Evolutionary conservation across 2,888 invertebrate species (phyloP).

Genomic region (Bombylius major): DNA sequence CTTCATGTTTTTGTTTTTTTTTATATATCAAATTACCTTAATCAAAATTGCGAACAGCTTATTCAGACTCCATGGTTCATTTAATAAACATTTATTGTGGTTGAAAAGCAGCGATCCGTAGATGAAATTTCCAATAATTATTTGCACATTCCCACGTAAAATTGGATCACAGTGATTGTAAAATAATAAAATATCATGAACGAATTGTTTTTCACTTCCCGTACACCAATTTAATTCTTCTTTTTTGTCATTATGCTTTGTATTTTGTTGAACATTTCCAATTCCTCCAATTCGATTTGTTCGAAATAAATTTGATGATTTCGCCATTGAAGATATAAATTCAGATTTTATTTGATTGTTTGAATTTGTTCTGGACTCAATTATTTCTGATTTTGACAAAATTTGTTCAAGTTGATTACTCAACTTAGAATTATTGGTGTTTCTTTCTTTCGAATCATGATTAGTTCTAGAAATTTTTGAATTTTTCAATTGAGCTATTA

Average conservation of each 20-base stretch:
- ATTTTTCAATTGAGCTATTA: neutral
- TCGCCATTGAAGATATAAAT: neutral
- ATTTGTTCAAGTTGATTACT: constrained; percentile 14
- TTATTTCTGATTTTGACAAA: constrained; percentile 32
- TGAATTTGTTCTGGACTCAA: constrained; percentile 16
- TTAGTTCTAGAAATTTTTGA: neutral
- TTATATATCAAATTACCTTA: constrained; percentile 22
- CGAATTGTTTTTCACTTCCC: constrained; percentile 16
- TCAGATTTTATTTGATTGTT: neutral
- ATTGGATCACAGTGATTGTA: constrained; percentile 34
- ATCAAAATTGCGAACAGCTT: constrained; percentile 31
- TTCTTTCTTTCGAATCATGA: neutral
- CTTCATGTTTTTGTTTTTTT: too few relatives aligned
- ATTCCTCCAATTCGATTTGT: neutral
- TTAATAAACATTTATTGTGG: neutral
- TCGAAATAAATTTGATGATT: neutral
- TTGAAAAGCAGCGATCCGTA: neutral
- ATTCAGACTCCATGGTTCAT: constrained; percentile 20
- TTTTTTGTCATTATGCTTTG: too few relatives aligned
- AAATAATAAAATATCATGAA: constrained; percentile 30
- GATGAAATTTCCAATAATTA: constrained; percentile 33
- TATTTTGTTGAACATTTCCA: too few relatives aligned
- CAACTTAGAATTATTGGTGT: neutral
- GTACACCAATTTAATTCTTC: neutral
- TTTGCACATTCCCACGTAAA: constrained; percentile 33